These are phyloP conservation scores for Pelosia muscerda DNA, from an alignment of 2,888 invertebrate genomes.

Conservation along the genomic window DNA sequence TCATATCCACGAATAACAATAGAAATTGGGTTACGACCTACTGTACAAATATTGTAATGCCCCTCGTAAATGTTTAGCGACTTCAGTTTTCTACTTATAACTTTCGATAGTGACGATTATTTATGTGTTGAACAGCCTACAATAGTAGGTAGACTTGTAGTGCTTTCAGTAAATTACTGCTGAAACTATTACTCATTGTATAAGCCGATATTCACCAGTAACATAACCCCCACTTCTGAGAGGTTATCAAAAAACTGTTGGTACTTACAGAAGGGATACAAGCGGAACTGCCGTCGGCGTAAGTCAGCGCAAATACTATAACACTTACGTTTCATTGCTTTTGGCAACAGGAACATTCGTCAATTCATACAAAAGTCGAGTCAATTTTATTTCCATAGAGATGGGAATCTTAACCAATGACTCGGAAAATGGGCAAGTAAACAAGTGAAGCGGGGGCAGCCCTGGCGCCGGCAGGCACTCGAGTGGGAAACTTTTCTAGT, in stretches of 20 bases:
- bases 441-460: slow-evolving; percentile 19
- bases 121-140: no score
- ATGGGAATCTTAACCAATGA: slow-evolving; percentile 34
- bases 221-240: no score
- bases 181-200: no score
- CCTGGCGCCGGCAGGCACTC: slow-evolving; percentile 32
- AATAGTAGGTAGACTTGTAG: no score
- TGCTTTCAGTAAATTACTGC: no score
- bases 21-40: not conserved
- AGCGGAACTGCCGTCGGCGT: not conserved
- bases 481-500: slow-evolving; percentile 68
- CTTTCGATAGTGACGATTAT: no score
- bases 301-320: not conserved
- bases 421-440: slow-evolving; percentile 31
- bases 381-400: slow-evolving; percentile 36
- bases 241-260: no score
- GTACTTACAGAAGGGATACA: not conserved
- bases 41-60: not conserved
- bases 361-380: slow-evolving; percentile 8
- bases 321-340: slow-evolving; percentile 24
- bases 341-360: slow-evolving; percentile 15
- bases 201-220: no score
- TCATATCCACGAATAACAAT: not conserved
- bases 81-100: not conserved
- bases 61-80: not conserved